Evolutionary conservation across 2,113 vertebrate genomes (phyloP), one percentile per base, ranked within the genome.

Genomic region (Potamarius usumacintae): DNA sequence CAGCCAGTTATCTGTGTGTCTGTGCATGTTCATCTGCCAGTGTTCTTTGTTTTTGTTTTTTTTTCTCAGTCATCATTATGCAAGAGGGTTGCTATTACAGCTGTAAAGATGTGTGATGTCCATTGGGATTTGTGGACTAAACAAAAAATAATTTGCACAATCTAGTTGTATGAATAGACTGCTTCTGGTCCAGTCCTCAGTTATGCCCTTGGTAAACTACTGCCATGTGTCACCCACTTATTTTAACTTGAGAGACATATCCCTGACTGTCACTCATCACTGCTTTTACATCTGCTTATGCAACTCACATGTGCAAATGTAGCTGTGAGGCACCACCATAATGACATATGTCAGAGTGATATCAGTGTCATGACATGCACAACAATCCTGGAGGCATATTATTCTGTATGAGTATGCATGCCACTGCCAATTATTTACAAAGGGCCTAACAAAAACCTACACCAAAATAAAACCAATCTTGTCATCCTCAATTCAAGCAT

Each of bases 1-100:
- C 22, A 55, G 52, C 55, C 84, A 87, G 42, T 42, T 42, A 82
- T 84, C 81, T 83, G 50, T 67, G 55, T 27, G 50, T 55, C 53
- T 17, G 27, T 58, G 11, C n/a, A 50, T 48, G 57, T 84, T 82
- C 52, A 71, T 85, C 77, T 53, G 76, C 74, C n/a, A 50, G 80
- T n/a, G 27, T 74, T 86, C 30, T 85, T 82, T 18, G 72, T 71
- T 60, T 84, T 88, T 85, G 79, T 79, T 84, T 86, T 84, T 67
- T 86, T 34, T 67, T 62, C 85, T 72, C 85, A 53, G 85, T 87
- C 63, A 82, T 62, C 53, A 67, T 76, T 87, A 77, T 63, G 60
- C 78, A 87, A 82, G 42, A 85, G 84, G 57, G 62, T 84, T 65
- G 14, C n/a, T 30, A 82, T 79, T 79, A 88, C 84, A 63, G 48